Conservation (phyloP, 2,797 vertebrate genomes). For the Taenioides sp. region DNA sequence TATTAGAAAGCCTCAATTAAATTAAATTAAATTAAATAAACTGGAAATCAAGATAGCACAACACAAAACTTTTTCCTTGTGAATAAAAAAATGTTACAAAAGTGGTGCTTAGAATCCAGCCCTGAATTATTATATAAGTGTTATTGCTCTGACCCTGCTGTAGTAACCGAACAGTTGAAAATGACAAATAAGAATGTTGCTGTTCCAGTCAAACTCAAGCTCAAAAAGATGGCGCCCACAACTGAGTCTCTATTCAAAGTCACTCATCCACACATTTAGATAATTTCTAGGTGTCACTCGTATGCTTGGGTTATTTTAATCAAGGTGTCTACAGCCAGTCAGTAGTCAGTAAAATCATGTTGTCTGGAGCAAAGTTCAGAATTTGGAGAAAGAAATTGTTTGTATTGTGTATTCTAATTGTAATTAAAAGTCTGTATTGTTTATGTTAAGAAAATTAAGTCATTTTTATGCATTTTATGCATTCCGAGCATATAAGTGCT, state of each 20-base stretch:
- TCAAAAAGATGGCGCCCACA: constrained; percentile 1
- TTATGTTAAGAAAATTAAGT: too few relatives aligned
- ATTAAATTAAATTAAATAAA: neutral
- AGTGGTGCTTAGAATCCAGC: neutral
- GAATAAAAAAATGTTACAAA: neutral
- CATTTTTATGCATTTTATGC: too few relatives aligned
- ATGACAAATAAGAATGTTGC: neutral
- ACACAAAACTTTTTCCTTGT: neutral
- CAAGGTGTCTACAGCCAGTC: too few relatives aligned
- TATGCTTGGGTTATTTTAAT: too few relatives aligned
- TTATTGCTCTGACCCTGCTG: neutral
- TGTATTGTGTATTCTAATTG: too few relatives aligned
- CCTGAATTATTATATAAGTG: neutral
- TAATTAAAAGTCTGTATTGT: too few relatives aligned
- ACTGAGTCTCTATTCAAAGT: neutral
- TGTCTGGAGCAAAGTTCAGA: too few relatives aligned
- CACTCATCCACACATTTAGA: neutral
- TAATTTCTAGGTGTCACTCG: too few relatives aligned
- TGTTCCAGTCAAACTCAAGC: constrained; percentile 2
- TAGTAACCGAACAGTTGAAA: neutral
- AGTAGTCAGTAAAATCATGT: too few relatives aligned
- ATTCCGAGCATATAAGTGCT: too few relatives aligned
- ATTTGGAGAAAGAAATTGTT: too few relatives aligned
- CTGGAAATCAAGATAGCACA: neutral
- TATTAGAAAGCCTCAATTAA: too few relatives aligned